phyloP scores from a whole-genome alignment of 2,113 vertebrate genomes.

The Trachemys scripta region DNA sequence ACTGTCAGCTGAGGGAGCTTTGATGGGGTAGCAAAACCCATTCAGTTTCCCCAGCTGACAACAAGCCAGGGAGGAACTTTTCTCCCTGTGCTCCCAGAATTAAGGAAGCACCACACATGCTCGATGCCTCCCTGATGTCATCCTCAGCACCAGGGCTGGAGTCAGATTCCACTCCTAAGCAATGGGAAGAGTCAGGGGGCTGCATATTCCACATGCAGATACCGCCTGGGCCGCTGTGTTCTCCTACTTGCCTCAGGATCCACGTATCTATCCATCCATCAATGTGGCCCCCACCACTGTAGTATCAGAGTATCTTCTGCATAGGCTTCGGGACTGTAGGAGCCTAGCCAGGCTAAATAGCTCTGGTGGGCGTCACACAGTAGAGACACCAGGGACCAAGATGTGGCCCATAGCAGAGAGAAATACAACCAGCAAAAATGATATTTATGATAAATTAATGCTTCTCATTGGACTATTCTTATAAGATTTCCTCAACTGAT shows the following conservation, averaged over 20 bases:
- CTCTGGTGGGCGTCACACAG: background rate
- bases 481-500: background rate
- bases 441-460: background rate
- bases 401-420: background rate
- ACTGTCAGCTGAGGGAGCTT: background rate
- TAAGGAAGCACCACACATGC: background rate
- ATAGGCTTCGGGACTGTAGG: background rate
- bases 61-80: background rate
- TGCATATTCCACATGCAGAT: background rate
- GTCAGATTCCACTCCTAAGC: background rate
- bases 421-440: background rate
- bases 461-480: background rate
- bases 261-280: background rate
- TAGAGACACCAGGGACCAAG: background rate
- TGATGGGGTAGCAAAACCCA: background rate
- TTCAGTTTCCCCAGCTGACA: background rate
- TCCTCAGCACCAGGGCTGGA: background rate
- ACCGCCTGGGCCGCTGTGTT: accelerated
- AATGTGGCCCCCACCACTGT: background rate
- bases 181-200: background rate
- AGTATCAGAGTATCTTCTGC: background rate
- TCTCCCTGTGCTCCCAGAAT: background rate
- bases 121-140: background rate
- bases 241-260: background rate
- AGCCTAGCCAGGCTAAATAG: background rate